Percentiles rank a stretch among this genome's conserved stretches.
Evolutionary conservation across 2,888 invertebrate species (phyloP).

Genomic region (Apotomis capreana): DNA sequence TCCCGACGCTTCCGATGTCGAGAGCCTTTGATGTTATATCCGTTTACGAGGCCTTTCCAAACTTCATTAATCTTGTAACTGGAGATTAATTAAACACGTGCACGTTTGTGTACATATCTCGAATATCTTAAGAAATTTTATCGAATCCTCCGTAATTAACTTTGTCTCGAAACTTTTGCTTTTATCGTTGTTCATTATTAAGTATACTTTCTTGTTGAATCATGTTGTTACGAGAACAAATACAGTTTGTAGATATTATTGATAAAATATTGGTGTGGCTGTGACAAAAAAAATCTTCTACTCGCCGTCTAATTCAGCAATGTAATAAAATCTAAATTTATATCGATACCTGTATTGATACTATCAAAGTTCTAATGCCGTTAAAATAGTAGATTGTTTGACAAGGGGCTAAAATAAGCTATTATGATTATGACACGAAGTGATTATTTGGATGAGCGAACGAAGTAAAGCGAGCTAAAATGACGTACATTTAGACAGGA

Average conservation of each 20-base stretch:
- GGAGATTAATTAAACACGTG: constrained; percentile 41
- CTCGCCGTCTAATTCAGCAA: no score
- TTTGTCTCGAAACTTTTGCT: neutral
- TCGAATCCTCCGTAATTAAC: constrained; percentile 1
- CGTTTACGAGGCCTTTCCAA: constrained; percentile 58
- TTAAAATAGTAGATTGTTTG: no score
- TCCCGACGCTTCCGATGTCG: constrained; percentile 32
- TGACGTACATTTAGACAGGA: no score
- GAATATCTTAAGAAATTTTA: constrained; percentile 20
- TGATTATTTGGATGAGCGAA: no score
- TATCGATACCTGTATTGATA: no score
- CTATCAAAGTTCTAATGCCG: no score
- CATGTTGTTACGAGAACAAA: neutral
- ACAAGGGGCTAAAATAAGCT: no score
- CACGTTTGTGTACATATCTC: constrained; percentile 28
- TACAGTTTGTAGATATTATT: neutral
- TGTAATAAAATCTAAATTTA: no score
- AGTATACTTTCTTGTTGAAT: neutral
- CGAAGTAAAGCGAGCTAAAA: no score
- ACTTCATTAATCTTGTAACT: constrained; percentile 50
- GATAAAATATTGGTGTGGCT: neutral
- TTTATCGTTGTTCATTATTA: neutral
- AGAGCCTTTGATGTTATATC: constrained; percentile 60
- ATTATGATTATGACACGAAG: no score
- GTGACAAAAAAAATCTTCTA: no score